These are phyloP conservation scores for Aleadryas rufinucha DNA, from an alignment of 2,113 vertebrate species.

Conservation along the genomic window DNA sequence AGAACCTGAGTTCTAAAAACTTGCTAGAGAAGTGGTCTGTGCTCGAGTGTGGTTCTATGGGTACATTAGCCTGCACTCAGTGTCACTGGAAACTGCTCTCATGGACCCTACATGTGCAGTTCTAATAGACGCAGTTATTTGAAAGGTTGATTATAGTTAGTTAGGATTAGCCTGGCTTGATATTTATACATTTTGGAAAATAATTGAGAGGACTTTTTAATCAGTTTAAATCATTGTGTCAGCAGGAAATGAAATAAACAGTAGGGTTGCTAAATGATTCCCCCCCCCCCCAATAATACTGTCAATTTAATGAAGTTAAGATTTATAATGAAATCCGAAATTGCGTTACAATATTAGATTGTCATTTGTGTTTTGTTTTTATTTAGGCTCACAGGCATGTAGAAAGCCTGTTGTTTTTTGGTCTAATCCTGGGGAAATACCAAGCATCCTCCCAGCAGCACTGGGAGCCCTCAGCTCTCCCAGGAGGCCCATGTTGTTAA, in stretches of 20 bases:
- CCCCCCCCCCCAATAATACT: neutral
- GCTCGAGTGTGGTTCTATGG: neutral
- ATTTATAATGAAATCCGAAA: neutral
- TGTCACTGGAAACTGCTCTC: neutral
- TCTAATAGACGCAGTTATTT: neutral
- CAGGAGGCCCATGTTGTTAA: neutral
- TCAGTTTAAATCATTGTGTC: constrained; percentile 26
- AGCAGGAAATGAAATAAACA: constrained; percentile 49
- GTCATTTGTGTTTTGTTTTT: neutral
- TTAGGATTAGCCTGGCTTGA: neutral
- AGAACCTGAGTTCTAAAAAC: neutral
- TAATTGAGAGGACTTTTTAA: constrained; percentile 24
- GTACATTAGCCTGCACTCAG: neutral
- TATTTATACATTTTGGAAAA: constrained; percentile 24
- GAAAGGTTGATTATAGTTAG: neutral
- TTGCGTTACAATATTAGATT: neutral
- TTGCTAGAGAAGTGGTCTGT: neutral
- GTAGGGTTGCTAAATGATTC: neutral
- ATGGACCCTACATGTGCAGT: neutral
- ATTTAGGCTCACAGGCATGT: neutral
- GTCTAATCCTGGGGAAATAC: neutral
- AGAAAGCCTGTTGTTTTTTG: neutral
- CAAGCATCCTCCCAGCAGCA: neutral
- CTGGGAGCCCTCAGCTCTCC: neutral
- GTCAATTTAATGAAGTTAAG: constrained; percentile 47